phyloP scores from a whole-genome alignment of 2,888 invertebrate genomes.

The Caenorhabditis angaria region DNA sequence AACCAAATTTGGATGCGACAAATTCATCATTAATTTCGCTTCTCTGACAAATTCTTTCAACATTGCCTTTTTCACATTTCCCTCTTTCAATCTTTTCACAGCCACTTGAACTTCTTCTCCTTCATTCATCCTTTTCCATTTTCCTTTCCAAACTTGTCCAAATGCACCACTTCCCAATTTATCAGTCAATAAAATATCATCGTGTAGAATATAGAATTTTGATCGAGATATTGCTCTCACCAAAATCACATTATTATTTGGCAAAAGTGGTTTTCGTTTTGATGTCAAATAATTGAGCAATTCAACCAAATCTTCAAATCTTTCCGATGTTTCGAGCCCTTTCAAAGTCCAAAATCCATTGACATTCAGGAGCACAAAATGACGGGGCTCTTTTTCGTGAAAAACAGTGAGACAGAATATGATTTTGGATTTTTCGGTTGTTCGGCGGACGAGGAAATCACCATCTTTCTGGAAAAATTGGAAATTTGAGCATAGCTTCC shows the following conservation, averaged over 20 bases:
- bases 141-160: slow-evolving; percentile 46
- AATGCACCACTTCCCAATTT: slow-evolving; percentile 47
- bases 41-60: slow-evolving; percentile 41
- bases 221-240: slow-evolving; percentile 35
- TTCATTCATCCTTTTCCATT: slow-evolving; percentile 9
- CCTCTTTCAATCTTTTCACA: slow-evolving; percentile 47
- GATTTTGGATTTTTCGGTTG: slow-evolving; percentile 19
- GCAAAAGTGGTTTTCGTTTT: slow-evolving; percentile 14
- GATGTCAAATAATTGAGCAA: slow-evolving; percentile 22
- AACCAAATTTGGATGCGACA: slow-evolving; percentile 40
- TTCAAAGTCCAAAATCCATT: slow-evolving; percentile 20
- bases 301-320: slow-evolving; percentile 24
- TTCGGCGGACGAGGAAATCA: slow-evolving; percentile 29
- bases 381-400: slow-evolving; percentile 15
- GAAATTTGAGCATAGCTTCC: too few relatives aligned
- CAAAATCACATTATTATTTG: slow-evolving; percentile 15
- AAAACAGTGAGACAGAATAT: slow-evolving; percentile 31
- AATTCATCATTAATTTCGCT: slow-evolving; percentile 39
- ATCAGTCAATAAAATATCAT: slow-evolving; percentile 20
- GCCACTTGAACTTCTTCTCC: slow-evolving; percentile 26
- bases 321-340: slow-evolving; percentile 9
- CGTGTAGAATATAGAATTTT: slow-evolving; percentile 46
- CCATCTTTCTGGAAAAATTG: slow-evolving; percentile 29
- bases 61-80: slow-evolving; percentile 32
- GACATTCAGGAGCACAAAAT: slow-evolving; percentile 26